Conservation (phyloP, 2,113 vertebrate species). For the Misgurnus mizolepis region DNA sequence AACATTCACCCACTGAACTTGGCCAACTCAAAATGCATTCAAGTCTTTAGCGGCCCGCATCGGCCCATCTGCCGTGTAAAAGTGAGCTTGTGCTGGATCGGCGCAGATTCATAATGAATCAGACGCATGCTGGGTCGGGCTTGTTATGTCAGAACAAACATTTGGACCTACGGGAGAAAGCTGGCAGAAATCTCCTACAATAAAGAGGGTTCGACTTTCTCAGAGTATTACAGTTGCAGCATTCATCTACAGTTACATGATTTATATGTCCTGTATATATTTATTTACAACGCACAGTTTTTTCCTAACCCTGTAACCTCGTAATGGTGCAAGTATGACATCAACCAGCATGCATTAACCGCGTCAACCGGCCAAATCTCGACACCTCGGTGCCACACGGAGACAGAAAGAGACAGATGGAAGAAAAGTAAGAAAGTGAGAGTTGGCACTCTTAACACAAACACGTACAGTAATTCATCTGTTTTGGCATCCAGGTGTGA, state of each 20-base stretch:
- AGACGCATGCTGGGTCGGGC: background rate
- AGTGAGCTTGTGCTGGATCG: background rate
- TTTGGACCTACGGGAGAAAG: background rate
- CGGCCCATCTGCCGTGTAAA: conserved; percentile 5
- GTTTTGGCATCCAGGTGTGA: conserved; percentile 51
- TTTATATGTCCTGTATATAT: too few relatives aligned
- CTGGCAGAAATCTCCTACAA: background rate
- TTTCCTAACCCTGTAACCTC: too few relatives aligned
- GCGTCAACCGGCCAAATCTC: background rate
- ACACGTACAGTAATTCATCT: conserved; percentile 55
- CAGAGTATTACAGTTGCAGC: background rate
- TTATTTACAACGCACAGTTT: too few relatives aligned
- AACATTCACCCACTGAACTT: background rate
- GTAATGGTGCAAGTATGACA: too few relatives aligned
- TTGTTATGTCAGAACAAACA: conserved; percentile 31
- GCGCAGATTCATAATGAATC: background rate
- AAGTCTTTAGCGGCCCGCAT: background rate
- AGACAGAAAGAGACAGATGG: conserved; percentile 43
- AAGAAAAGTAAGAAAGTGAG: conserved; percentile 28
- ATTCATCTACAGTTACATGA: too few relatives aligned
- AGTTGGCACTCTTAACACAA: conserved; percentile 21
- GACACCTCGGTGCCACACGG: background rate
- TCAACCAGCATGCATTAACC: background rate
- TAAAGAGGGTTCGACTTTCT: background rate
- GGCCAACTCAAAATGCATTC: background rate